A percentile compares a stretch with the other conserved stretches of the same genome.
Evolutionary conservation across 2,113 vertebrate genomes (phyloP).

Genomic region (Brienomyrus brachyistius): DNA sequence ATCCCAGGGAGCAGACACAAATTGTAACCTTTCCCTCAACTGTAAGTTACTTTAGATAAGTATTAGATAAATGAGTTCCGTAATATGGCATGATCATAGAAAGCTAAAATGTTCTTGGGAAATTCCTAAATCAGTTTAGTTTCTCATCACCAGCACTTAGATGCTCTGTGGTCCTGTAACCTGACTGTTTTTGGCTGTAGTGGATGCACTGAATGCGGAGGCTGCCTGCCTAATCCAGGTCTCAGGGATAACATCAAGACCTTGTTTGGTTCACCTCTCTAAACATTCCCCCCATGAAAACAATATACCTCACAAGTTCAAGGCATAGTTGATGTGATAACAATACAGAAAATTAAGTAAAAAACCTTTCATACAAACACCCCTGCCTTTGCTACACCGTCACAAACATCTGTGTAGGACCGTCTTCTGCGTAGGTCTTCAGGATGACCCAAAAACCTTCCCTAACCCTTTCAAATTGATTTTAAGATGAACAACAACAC

Average conservation of each 20-base stretch:
- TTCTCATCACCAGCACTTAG: not conserved
- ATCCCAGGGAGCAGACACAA: not conserved
- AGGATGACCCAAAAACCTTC: not conserved
- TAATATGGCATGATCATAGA: not conserved
- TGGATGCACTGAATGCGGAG: not conserved
- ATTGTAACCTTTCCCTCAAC: not conserved
- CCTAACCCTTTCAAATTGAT: not conserved
- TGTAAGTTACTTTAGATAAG: not conserved
- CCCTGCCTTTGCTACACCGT: not conserved
- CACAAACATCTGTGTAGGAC: conserved; percentile 6
- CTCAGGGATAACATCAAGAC: not conserved
- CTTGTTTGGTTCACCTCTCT: not conserved
- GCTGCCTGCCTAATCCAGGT: not conserved
- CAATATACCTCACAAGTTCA: not conserved
- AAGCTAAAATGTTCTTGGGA: not conserved
- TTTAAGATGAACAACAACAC: not conserved
- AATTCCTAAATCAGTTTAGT: not conserved
- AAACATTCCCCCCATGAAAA: not conserved
- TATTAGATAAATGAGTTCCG: not conserved
- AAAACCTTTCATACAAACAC: conserved; percentile 14
- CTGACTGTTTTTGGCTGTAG: not conserved
- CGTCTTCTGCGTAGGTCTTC: too few relatives aligned
- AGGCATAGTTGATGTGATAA: not conserved
- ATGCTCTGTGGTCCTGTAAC: not conserved
- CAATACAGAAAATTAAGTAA: not conserved